Evolutionary conservation across 1,140 invertebrate species (phyloP).

Genomic region (Temnothorax longispinosus): DNA sequence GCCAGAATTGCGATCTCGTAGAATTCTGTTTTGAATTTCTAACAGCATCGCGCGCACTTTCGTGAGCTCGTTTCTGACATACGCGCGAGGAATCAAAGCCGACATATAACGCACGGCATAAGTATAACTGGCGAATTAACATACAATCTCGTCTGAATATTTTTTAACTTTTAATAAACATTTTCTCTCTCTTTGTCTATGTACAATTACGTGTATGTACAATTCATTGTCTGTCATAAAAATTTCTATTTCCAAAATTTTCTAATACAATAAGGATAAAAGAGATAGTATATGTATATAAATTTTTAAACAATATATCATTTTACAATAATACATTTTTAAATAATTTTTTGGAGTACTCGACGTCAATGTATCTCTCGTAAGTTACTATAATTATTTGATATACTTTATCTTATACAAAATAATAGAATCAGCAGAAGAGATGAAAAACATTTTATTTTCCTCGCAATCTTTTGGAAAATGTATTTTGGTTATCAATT

Average conservation of each 20-base stretch:
- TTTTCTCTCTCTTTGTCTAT: not conserved
- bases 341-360: not conserved
- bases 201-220: not conserved
- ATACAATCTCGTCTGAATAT: not conserved
- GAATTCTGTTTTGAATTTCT: constrained; percentile 51
- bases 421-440: not conserved
- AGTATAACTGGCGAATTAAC: constrained; percentile 24
- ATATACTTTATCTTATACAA: not conserved
- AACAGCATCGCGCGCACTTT: constrained; percentile 15
- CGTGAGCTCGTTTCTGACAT: not conserved
- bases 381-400: not conserved
- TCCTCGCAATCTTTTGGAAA: not conserved
- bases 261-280: not conserved
- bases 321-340: not conserved
- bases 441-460: not conserved
- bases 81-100: constrained; percentile 24
- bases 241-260: not conserved
- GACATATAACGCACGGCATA: not conserved
- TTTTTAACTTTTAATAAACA: not conserved
- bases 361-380: not conserved
- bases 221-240: not conserved
- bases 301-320: not conserved
- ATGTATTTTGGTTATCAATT: not conserved
- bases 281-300: not conserved
- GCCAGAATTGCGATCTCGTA: constrained; percentile 18